Conservation (phyloP, 23 tunicate genomes). For the Aplidium turbinatum region DNA sequence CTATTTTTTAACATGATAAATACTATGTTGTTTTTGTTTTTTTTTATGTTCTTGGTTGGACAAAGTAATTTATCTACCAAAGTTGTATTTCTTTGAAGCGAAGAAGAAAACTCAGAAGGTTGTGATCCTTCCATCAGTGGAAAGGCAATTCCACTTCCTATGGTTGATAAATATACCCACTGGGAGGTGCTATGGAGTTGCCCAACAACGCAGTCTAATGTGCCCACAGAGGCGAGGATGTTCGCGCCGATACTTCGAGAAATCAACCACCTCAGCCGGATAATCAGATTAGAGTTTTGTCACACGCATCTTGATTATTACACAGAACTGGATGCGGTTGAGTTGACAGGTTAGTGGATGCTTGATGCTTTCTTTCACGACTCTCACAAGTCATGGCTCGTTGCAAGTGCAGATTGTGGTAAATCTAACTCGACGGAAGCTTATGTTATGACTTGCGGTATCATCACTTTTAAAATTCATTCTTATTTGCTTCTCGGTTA, state of each 20-base stretch:
- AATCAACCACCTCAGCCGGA: constrained; percentile 47
- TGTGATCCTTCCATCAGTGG: constrained; percentile 51
- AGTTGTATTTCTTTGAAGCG: constrained; percentile 3
- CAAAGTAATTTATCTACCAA: too few species aligned
- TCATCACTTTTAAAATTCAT: too few species aligned
- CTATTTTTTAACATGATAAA: too few species aligned
- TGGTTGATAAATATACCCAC: constrained; percentile 38
- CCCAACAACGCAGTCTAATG: constrained; percentile 13
- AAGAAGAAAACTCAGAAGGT: constrained; percentile 30
- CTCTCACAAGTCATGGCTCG: too few species aligned
- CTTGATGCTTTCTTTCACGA: background rate
- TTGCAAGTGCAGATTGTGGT: too few species aligned
- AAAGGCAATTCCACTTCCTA: constrained; percentile 57
- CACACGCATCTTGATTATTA: constrained; percentile 77
- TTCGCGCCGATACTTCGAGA: constrained; percentile 68
- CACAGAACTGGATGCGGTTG: constrained; percentile 95
- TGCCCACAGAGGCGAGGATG: constrained; percentile 66
- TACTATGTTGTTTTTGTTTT: too few species aligned
- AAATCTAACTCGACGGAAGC: too few species aligned
- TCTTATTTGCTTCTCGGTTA: too few species aligned
- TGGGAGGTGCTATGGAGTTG: constrained; percentile 64
- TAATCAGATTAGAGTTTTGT: constrained; percentile 81
- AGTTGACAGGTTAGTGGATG: constrained; percentile 58
- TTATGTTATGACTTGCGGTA: too few species aligned
- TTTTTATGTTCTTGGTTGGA: too few species aligned